These are phyloP conservation scores for Ridgeia piscesae DNA, from an alignment of 1,140 invertebrate species.

Conservation along the genomic window DNA sequence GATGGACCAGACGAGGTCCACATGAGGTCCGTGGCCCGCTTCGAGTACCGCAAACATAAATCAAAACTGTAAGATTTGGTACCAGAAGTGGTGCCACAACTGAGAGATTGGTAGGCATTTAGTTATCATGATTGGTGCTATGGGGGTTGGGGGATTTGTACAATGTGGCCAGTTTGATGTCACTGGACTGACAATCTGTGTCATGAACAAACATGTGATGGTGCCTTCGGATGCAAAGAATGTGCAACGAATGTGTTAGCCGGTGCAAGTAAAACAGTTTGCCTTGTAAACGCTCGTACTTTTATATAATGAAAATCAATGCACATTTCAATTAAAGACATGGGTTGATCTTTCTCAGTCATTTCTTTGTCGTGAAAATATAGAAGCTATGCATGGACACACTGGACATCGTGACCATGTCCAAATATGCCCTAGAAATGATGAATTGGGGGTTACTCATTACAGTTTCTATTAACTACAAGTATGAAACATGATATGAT, in stretches of 20 bases:
- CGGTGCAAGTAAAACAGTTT: too few species aligned
- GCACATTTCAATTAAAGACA: not conserved
- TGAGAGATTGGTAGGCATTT: not conserved
- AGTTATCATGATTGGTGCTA: not conserved
- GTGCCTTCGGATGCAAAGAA: too few species aligned
- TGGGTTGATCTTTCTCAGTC: not conserved
- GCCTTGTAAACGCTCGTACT: too few species aligned
- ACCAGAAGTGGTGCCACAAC: not conserved
- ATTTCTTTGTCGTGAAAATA: too few species aligned
- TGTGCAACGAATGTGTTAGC: too few species aligned
- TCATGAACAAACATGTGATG: not conserved
- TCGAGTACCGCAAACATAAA: constrained; percentile 2
- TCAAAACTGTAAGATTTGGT: not conserved
- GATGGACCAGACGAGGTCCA: constrained; percentile 62
- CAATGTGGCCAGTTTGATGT: not conserved
- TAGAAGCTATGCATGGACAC: not conserved
- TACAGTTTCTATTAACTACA: not conserved
- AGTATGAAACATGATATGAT: not conserved
- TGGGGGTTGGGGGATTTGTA: not conserved
- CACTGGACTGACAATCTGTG: not conserved
- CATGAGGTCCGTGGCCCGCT: constrained; percentile 42
- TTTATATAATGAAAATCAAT: too few species aligned
- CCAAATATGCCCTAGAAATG: not conserved
- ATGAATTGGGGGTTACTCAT: not conserved
- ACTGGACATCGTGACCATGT: not conserved